A percentile compares a stretch with the other conserved stretches of the same genome.
Conservation (phyloP, 1,140 invertebrate genomes). For the Mylabris phalerata region DNA sequence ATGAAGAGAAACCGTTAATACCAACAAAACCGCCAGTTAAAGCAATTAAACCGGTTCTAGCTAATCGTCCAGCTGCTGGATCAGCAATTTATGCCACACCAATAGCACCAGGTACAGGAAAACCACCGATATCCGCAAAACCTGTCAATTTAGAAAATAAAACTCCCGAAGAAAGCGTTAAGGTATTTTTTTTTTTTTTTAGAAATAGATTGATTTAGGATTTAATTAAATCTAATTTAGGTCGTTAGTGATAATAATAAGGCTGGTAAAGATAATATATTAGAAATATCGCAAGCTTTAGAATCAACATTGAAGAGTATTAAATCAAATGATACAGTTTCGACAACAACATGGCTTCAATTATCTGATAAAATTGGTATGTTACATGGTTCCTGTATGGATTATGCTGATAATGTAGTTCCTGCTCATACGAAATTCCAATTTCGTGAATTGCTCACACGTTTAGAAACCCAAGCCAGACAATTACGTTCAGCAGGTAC, state of each 20-base stretch:
- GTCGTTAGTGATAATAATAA: slow-evolving; percentile 32
- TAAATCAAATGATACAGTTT: slow-evolving; percentile 51
- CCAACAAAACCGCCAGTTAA: slow-evolving; percentile 59
- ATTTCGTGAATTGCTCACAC: slow-evolving; percentile 74
- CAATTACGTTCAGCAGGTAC: slow-evolving; percentile 65
- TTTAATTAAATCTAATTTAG: background rate
- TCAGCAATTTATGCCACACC: slow-evolving; percentile 61
- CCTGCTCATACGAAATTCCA: slow-evolving; percentile 84
- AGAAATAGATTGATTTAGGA: no score
- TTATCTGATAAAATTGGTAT: slow-evolving; percentile 76
- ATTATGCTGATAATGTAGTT: slow-evolving; percentile 63
- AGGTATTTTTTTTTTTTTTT: slow-evolving; percentile 22
- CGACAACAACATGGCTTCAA: slow-evolving; percentile 68
- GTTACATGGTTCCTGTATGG: slow-evolving; percentile 68
- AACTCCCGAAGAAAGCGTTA: slow-evolving; percentile 45
- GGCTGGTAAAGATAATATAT: slow-evolving; percentile 54
- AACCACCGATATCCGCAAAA: slow-evolving; percentile 52
- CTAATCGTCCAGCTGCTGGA: slow-evolving; percentile 31
- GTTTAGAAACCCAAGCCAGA: slow-evolving; percentile 72
- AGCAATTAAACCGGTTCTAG: slow-evolving; percentile 47
- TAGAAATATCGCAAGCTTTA: slow-evolving; percentile 61
- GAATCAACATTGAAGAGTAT: slow-evolving; percentile 59
- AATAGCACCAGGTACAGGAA: slow-evolving; percentile 39
- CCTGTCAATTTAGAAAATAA: slow-evolving; percentile 47
- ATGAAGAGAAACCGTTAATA: slow-evolving; percentile 63